A percentile compares a stretch with the other conserved stretches of the same genome.
Evolutionary conservation across 2,888 invertebrate genomes (phyloP).

Genomic region (Drosophila fulvimacula): DNA sequence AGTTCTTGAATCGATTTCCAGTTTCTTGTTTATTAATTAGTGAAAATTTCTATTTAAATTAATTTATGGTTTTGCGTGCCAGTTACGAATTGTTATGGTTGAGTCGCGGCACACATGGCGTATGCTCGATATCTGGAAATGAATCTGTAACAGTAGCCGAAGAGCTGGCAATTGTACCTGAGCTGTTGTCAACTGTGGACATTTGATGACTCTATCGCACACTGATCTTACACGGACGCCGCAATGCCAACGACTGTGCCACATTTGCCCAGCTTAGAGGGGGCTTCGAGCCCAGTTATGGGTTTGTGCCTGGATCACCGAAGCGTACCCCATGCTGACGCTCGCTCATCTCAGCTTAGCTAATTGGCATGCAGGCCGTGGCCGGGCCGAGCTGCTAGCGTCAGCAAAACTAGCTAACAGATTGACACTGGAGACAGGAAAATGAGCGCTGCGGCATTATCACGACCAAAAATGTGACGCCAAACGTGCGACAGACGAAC

Average conservation of each 20-base stretch:
- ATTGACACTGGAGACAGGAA: constrained; percentile 79
- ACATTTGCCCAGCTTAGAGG: constrained; percentile 15
- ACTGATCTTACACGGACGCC: constrained; percentile 29
- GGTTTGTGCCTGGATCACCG: constrained; percentile 9
- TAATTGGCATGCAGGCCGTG: constrained; percentile 60
- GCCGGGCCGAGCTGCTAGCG: constrained; percentile 35
- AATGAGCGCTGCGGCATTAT: constrained; percentile 75
- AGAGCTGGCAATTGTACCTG: constrained; percentile 2
- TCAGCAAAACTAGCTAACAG: constrained; percentile 42
- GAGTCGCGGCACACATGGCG: constrained; percentile 23
- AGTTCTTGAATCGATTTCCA: constrained; percentile 9
- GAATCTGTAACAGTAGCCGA: constrained; percentile 6
- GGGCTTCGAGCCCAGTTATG: constrained; percentile 10
- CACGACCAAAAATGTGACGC: constrained; percentile 77
- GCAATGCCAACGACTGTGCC: constrained; percentile 37
- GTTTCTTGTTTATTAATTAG: constrained; percentile 26
- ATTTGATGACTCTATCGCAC: constrained; percentile 38
- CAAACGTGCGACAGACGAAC: constrained; percentile 42
- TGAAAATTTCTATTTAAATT: constrained; percentile 15
- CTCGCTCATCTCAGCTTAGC: background rate
- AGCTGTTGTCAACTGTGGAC: constrained; percentile 29
- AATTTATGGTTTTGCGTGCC: background rate
- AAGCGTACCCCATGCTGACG: constrained; percentile 19
- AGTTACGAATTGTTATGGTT: constrained; percentile 31
- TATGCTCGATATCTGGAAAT: constrained; percentile 34